These are phyloP conservation scores for Drosophila mayaguana DNA, from an alignment of 2,888 invertebrate species.

Conservation along the genomic window DNA sequence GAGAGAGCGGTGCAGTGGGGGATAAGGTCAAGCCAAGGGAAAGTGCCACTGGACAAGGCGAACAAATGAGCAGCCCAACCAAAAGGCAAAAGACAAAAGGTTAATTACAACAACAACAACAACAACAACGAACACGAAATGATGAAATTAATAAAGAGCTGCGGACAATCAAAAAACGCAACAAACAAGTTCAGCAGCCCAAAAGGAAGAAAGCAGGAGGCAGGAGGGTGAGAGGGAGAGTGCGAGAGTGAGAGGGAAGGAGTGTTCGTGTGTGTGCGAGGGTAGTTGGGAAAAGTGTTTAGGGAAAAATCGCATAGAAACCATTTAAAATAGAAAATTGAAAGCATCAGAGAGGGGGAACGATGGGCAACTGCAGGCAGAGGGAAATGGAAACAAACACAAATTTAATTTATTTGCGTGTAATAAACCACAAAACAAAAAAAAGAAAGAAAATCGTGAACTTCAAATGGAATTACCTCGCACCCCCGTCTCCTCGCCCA, in stretches of 20 bases:
- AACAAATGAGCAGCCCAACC: conserved; percentile 54
- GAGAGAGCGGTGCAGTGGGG: neutral
- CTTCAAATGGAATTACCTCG: conserved; percentile 24
- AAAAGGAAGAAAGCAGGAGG: neutral
- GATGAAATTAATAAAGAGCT: conserved; percentile 79
- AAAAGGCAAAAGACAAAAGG: conserved; percentile 72
- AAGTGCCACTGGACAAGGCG: conserved; percentile 48
- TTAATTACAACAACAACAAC: conserved; percentile 74
- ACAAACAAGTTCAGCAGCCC: conserved; percentile 12
- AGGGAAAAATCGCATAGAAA: conserved; percentile 66
- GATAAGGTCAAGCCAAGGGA: conserved; percentile 18
- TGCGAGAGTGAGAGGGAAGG: too few relatives aligned
- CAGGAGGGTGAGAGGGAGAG: neutral
- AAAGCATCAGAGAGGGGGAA: conserved; percentile 21
- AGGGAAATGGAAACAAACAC: conserved; percentile 71
- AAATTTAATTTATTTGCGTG: conserved; percentile 81
- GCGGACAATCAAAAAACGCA: conserved; percentile 51
- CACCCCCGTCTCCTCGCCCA: neutral
- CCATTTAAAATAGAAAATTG: conserved; percentile 60
- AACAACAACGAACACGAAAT: conserved; percentile 66
- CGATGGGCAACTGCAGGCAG: conserved; percentile 40
- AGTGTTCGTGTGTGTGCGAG: neutral
- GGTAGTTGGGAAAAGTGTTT: conserved; percentile 45
- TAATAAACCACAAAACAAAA: conserved; percentile 77
- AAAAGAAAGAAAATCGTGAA: conserved; percentile 17